These are phyloP conservation scores for Bombus cullumanus DNA, from an alignment of 1,140 invertebrate genomes.

Conservation along the genomic window DNA sequence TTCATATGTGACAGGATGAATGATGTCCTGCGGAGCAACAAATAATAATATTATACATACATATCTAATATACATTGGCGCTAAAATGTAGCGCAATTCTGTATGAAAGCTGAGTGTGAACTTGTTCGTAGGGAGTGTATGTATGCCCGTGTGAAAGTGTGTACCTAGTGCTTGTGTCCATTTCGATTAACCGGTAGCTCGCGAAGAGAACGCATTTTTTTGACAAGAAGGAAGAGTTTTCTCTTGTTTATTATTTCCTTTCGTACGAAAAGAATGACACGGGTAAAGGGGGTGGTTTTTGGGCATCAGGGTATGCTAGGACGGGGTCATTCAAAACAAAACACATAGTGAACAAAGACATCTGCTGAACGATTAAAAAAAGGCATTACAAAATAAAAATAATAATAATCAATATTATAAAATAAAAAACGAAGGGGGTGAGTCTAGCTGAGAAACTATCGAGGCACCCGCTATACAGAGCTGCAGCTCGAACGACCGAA, in stretches of 20 bases:
- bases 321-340: slow-evolving; percentile 53
- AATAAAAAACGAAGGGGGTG: slow-evolving; percentile 35
- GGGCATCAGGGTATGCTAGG: not conserved
- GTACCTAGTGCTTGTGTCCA: not conserved
- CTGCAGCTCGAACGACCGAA: slow-evolving; percentile 59
- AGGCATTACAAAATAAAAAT: not conserved
- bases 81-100: not conserved
- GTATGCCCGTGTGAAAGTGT: not conserved
- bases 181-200: not conserved
- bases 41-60: slow-evolving; percentile 7
- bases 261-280: slow-evolving; percentile 63
- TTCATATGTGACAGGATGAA: not conserved
- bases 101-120: not conserved
- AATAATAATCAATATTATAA: slow-evolving; percentile 30
- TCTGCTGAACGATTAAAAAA: slow-evolving; percentile 26
- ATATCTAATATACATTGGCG: not conserved
- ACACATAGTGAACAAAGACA: slow-evolving; percentile 55
- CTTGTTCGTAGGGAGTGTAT: not conserved
- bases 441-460: slow-evolving; percentile 51
- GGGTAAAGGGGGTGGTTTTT: slow-evolving; percentile 21
- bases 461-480: slow-evolving; percentile 50
- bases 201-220: slow-evolving; percentile 47
- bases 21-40: not conserved
- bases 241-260: not conserved
- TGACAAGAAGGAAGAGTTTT: slow-evolving; percentile 61